A percentile compares a stretch with the other conserved stretches of the same genome.
Conservation (phyloP, 1,140 invertebrate species). For the Bombus terrestris region DNA sequence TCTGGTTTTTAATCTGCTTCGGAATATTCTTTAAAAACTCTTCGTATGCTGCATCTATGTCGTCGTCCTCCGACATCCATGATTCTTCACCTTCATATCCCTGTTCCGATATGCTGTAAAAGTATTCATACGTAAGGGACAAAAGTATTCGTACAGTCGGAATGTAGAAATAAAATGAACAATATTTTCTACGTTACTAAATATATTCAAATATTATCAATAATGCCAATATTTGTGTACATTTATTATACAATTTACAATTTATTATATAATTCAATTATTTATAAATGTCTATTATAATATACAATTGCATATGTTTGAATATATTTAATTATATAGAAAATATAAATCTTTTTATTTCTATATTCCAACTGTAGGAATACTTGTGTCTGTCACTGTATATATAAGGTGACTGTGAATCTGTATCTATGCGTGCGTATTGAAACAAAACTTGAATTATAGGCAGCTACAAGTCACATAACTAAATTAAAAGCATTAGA, state of each 20-base stretch:
- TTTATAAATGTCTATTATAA: too few species aligned
- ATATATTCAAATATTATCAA: too few species aligned
- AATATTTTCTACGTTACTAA: too few species aligned
- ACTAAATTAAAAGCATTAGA: too few species aligned
- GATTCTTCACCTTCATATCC: slow-evolving; percentile 66
- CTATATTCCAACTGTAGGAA: too few species aligned
- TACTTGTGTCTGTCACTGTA: background rate
- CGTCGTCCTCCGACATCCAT: slow-evolving; percentile 63
- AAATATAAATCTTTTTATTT: too few species aligned
- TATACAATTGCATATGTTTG: background rate
- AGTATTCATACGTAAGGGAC: background rate
- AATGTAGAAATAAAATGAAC: too few species aligned
- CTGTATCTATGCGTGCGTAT: background rate
- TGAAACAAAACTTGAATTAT: too few species aligned
- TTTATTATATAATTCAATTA: too few species aligned
- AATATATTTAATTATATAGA: background rate
- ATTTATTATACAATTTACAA: too few species aligned
- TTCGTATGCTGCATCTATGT: slow-evolving; percentile 76
- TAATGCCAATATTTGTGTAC: too few species aligned
- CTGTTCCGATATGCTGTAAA: slow-evolving; percentile 54
- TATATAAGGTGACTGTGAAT: background rate
- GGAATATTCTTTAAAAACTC: slow-evolving; percentile 74
- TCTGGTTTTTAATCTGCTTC: slow-evolving; percentile 20
- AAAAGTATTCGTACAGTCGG: background rate
- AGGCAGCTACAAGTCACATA: too few species aligned